phyloP scores from a whole-genome alignment of 2,888 invertebrate genomes.

The Hydraecia micacea region DNA sequence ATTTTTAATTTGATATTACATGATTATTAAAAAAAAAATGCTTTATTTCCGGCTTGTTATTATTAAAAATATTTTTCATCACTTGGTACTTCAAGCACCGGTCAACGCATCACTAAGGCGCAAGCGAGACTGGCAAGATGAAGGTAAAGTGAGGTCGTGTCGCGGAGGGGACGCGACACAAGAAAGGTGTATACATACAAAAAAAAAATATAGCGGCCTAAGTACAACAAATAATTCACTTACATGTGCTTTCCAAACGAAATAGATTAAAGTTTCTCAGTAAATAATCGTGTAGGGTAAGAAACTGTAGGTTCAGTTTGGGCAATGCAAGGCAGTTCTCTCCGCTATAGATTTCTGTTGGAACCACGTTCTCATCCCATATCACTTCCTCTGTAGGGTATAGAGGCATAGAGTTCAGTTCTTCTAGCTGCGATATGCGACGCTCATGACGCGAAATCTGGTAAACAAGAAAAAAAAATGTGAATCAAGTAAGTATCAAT shows the following conservation, averaged over 20 bases:
- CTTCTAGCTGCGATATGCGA: slow-evolving; percentile 97
- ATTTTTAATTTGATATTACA: neutral
- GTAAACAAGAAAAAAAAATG: slow-evolving; percentile 14
- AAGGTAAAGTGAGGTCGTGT: neutral
- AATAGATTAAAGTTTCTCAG: slow-evolving; percentile 99
- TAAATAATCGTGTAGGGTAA: slow-evolving; percentile 99
- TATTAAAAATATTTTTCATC: no score
- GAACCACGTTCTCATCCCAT: slow-evolving; percentile 99
- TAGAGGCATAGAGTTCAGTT: slow-evolving; percentile 98
- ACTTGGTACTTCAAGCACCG: neutral
- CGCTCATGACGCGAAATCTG: slow-evolving; percentile 96
- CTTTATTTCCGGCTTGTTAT: neutral
- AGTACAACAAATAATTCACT: slow-evolving; percentile 77
- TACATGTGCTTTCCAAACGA: slow-evolving; percentile 98
- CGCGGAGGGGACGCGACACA: neutral
- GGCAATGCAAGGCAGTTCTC: slow-evolving; percentile 99
- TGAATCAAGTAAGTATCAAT: neutral
- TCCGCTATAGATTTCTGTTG: slow-evolving; percentile 98
- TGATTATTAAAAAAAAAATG: neutral
- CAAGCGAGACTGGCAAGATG: neutral
- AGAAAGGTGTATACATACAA: neutral
- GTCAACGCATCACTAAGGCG: no score
- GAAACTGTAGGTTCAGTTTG: slow-evolving; percentile 99
- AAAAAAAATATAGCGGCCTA: neutral
- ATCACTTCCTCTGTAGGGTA: slow-evolving; percentile 99